Base-by-base conservation (phyloP, 92 coral and sea anemone genomes). In the Siderastrea radians region DNA sequence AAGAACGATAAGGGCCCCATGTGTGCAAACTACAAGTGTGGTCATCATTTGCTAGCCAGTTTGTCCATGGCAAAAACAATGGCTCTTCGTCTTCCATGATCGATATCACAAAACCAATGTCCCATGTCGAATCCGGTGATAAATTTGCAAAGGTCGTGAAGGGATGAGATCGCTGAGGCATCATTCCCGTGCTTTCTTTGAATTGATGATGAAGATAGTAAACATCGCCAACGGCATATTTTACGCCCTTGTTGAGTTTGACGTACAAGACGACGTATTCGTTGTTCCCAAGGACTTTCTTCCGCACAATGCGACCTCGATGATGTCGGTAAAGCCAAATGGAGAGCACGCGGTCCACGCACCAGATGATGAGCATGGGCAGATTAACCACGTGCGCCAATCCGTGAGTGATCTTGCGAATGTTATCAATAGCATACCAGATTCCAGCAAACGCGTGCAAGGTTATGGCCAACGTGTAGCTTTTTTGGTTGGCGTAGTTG, bases 1-100 rank as follows among this genome's bases (percentile, higher is more conserved):
- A 72, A 9, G 93, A 90, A 43, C 93, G 93, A 59, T 90, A 90
- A 53, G 93, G 93, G 10, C 93, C 91, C 91, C 93, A 90, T 10
- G 74, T 46, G n/a, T 80, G 86, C 55, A 90, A 60, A 38, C 69
- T 16, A 6, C 1, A 26, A 13, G 67, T 45, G 7, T 74, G 51
- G 1, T 86, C 79, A 51, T 8, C 82, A 14, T 76, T 50, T n/a
- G 78, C 93, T 0, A 90, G 51, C 93, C 93, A 90, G 46, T 47
- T 80, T 79, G 93, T 86, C 93, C 91, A 90, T 48, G 91, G 93
- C 5, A 79, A 54, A 69, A 46, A 74, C 61, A 88, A 57, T 50
- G 79, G 93, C 3, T 86, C 10, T 26, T 68, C 69, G 49, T 90
- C 91, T 44, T 90, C 87, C 55, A 90, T 86, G 15, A 81, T 69